Conservation (phyloP, 2,113 vertebrate species). For the Pica pica region DNA sequence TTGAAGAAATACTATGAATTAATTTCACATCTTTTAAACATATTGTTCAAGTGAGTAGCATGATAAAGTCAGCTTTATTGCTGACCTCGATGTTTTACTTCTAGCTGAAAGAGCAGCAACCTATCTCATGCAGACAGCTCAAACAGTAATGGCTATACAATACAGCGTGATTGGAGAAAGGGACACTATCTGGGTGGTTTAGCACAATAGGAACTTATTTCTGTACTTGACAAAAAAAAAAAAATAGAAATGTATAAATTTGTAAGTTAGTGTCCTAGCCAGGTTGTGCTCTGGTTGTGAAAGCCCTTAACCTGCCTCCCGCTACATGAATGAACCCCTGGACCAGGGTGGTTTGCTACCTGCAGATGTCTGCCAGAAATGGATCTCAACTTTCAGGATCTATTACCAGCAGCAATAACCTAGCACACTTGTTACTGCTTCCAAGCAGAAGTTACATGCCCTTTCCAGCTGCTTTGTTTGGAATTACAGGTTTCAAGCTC, state of each 20-base stretch:
- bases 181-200: neutral
- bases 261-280: neutral
- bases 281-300: neutral
- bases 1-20: neutral
- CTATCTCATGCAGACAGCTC: neutral
- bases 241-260: neutral
- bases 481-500: slow-evolving; percentile 50
- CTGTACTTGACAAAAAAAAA: neutral
- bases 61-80: neutral
- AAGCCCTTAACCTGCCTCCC: neutral
- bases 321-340: neutral
- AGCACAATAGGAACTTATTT: neutral
- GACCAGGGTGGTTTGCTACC: neutral
- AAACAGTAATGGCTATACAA: neutral
- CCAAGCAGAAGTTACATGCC: neutral
- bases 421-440: neutral
- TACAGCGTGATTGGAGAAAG: neutral
- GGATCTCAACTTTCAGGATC: neutral
- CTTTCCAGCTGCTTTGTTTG: slow-evolving; percentile 47
- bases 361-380: neutral
- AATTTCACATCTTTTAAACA: neutral
- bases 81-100: neutral
- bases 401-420: neutral
- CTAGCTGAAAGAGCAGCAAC: neutral
- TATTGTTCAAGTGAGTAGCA: neutral